Evolutionary conservation across 2,888 invertebrate genomes (phyloP).

Genomic region (Plebejus melissa): DNA sequence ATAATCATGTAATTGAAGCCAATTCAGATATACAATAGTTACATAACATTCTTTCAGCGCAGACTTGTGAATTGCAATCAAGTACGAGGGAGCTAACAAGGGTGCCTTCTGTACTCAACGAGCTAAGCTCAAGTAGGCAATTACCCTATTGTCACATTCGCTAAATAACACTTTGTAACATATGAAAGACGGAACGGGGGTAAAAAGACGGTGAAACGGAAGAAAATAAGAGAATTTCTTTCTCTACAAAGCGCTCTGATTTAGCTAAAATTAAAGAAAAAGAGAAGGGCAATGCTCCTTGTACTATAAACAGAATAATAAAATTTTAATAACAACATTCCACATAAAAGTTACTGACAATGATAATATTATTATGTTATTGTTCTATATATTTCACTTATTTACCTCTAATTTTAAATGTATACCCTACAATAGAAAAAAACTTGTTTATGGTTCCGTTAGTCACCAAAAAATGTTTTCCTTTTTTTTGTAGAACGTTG

Average conservation of each 20-base stretch:
- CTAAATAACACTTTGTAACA: constrained; percentile 27
- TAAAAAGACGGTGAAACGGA: constrained; percentile 13
- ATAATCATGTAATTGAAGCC: not conserved
- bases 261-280: not conserved
- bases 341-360: no score
- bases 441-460: no score
- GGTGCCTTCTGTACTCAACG: constrained; percentile 4
- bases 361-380: no score
- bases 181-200: constrained; percentile 19
- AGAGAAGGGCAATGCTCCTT: not conserved
- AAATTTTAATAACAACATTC: not conserved
- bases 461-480: no score
- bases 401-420: no score
- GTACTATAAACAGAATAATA: not conserved
- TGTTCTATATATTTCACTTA: no score
- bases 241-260: not conserved
- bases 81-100: constrained; percentile 16
- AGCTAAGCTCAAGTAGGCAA: constrained; percentile 23
- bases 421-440: no score
- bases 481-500: no score
- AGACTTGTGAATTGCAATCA: constrained; percentile 19
- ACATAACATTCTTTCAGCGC: constrained; percentile 8
- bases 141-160: constrained; percentile 24
- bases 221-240: constrained; percentile 10
- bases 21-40: not conserved